These are phyloP conservation scores for Clusia tigrina DNA, from an alignment of 2,888 invertebrate genomes.

Conservation along the genomic window DNA sequence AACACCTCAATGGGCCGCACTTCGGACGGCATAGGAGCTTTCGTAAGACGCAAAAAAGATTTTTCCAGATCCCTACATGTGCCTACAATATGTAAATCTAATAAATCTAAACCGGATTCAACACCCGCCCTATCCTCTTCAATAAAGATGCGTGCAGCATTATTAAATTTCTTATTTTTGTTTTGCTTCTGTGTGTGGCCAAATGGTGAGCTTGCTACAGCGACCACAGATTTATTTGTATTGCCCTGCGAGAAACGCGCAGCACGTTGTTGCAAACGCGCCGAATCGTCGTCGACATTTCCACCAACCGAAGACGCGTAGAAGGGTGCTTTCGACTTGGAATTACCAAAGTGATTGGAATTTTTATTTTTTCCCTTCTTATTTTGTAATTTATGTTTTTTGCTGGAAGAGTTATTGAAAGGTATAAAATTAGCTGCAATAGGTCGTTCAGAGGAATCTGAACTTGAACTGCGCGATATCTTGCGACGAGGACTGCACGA, in stretches of 20 bases:
- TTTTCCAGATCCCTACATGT: conserved; percentile 95
- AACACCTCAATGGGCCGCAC: conserved; percentile 91
- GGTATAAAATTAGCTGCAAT: conserved; percentile 53
- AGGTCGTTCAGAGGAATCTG: conserved; percentile 64
- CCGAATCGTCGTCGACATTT: conserved; percentile 77
- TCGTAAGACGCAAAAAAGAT: conserved; percentile 92
- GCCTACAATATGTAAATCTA: conserved; percentile 90
- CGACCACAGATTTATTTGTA: conserved; percentile 53
- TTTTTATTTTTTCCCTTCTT: conserved; percentile 56
- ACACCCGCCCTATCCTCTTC: conserved; percentile 69
- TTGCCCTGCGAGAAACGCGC: conserved; percentile 74
- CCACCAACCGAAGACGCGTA: conserved; percentile 74
- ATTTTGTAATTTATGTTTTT: conserved; percentile 61
- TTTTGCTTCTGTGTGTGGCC: conserved; percentile 43
- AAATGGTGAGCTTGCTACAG: conserved; percentile 56
- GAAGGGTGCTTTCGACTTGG: conserved; percentile 66
- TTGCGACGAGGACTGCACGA: conserved; percentile 68
- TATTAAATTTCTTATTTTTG: conserved; percentile 38
- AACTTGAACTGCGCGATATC: conserved; percentile 61
- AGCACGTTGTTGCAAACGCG: conserved; percentile 85
- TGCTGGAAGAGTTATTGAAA: conserved; percentile 46
- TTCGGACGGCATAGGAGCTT: conserved; percentile 91
- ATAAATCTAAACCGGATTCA: conserved; percentile 80
- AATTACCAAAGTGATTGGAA: conserved; percentile 21
- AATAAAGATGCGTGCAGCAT: conserved; percentile 55